These are phyloP conservation scores for Gulo gulo DNA, from an alignment of 2,113 vertebrate genomes.

Conservation along the genomic window DNA sequence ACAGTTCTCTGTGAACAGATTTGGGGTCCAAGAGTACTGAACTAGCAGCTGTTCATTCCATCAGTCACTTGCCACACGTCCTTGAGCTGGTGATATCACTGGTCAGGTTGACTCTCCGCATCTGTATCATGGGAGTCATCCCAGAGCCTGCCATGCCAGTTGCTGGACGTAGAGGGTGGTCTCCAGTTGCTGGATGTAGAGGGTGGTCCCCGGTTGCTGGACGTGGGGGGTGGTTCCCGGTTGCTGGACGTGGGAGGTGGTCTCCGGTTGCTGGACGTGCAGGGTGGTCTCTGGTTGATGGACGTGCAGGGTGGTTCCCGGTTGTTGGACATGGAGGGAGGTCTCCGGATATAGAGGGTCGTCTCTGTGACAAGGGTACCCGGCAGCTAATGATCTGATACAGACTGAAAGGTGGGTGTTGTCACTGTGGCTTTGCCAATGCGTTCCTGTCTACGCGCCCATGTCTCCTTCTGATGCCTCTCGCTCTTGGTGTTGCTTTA, in stretches of 20 bases:
- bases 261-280: too few species aligned
- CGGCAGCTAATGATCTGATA: fast-evolving
- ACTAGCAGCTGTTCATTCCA: too few species aligned
- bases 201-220: neutral
- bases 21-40: neutral
- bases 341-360: too few species aligned
- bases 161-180: too few species aligned
- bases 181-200: fast-evolving
- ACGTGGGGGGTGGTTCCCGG: too few species aligned
- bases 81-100: neutral
- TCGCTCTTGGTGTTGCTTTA: neutral
- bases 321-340: too few species aligned
- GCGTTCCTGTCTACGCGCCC: fast-evolving
- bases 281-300: fast-evolving
- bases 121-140: neutral
- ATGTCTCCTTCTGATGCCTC: neutral
- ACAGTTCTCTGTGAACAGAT: neutral
- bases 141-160: neutral
- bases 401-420: fast-evolving
- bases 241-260: too few species aligned
- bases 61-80: too few species aligned
- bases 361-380: fast-evolving
- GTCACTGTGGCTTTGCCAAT: neutral
- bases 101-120: fast-evolving
- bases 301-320: fast-evolving